These are phyloP conservation scores for Popillia japonica DNA, from an alignment of 1,140 invertebrate species.

Conservation along the genomic window DNA sequence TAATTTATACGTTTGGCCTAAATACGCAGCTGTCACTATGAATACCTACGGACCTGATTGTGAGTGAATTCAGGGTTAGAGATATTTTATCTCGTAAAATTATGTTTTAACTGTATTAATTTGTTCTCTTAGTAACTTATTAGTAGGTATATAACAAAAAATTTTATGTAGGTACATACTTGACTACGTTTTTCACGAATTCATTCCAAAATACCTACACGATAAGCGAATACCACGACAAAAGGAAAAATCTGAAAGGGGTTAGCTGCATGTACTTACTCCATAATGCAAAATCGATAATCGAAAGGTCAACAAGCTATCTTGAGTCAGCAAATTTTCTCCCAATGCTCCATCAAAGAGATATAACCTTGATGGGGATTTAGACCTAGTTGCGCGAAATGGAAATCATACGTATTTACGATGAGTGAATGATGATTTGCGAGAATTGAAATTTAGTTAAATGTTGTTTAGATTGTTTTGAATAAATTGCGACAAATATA, in stretches of 20 bases:
- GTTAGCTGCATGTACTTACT: background rate
- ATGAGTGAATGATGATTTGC: background rate
- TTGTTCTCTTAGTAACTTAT: no score
- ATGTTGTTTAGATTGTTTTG: background rate
- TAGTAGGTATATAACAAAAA: no score
- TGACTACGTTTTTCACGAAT: no score
- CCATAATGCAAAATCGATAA: background rate
- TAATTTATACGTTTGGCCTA: constrained; percentile 25
- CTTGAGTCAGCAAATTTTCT: background rate
- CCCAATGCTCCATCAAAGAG: background rate
- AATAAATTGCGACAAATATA: constrained; percentile 33
- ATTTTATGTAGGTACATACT: no score
- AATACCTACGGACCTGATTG: background rate
- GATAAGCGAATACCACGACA: no score
- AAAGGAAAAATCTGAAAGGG: background rate
- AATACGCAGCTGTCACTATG: constrained; percentile 11
- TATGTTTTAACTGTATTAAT: no score
- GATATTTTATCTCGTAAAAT: no score
- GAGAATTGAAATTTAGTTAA: background rate
- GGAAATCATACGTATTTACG: background rate
- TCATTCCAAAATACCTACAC: no score
- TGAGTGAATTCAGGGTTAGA: no score
- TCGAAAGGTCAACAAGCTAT: background rate
- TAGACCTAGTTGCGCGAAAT: background rate
- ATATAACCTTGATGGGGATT: background rate